Conservation (phyloP, 2,797 vertebrate species). For the Eospalax fontanierii region DNA sequence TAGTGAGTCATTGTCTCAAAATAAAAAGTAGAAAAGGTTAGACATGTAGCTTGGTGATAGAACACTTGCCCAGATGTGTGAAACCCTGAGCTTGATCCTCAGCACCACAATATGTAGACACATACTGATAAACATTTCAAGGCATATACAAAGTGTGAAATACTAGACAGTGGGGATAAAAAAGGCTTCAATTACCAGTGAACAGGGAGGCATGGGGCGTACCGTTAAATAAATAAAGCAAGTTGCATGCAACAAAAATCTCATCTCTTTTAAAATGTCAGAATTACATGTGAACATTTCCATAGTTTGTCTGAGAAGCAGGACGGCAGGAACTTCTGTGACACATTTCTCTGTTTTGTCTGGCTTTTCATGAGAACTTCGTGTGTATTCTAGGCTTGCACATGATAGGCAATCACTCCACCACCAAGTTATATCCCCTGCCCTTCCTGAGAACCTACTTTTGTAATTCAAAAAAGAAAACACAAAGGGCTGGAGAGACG, state of each 20-base stretch:
- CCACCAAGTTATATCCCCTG: too few relatives aligned
- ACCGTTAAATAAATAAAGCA: background rate
- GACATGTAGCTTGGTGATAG: background rate
- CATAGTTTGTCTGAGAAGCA: background rate
- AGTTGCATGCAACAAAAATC: background rate
- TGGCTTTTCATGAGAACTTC: background rate
- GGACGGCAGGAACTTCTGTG: background rate
- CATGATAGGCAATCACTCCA: background rate
- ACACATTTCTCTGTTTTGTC: background rate
- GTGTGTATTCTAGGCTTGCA: background rate
- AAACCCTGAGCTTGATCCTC: background rate
- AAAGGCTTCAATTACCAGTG: background rate
- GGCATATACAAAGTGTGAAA: background rate
- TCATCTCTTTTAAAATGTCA: background rate
- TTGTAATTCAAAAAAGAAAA: background rate
- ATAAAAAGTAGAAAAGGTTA: background rate
- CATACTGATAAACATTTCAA: background rate
- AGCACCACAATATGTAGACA: background rate
- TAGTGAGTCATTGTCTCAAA: background rate
- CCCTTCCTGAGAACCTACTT: background rate
- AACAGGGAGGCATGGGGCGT: background rate
- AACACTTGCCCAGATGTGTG: background rate
- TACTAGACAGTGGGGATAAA: background rate
- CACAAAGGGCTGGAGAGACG: too few relatives aligned
- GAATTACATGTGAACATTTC: background rate